A percentile compares a stretch with the other conserved stretches of the same genome.
Evolutionary conservation across 2,888 invertebrate genomes (phyloP).

Genomic region (Philopedon plagiatum): DNA sequence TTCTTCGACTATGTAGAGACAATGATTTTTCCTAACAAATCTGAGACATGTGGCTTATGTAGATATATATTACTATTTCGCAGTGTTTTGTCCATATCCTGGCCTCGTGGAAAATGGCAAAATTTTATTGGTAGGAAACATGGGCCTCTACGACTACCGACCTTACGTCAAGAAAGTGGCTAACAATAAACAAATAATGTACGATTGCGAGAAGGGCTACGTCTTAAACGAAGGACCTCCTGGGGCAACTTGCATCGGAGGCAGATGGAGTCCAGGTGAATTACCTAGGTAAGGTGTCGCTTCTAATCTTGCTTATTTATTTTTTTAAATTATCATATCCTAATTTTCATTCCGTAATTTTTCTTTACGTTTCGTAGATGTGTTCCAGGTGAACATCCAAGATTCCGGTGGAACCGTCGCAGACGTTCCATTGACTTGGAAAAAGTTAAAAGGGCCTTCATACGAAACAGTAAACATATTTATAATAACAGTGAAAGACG

Average conservation of each 20-base stretch:
- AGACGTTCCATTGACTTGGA: conserved; percentile 72
- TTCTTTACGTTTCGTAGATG: conserved; percentile 73
- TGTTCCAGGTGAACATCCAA: conserved; percentile 87
- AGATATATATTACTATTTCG: conserved; percentile 57
- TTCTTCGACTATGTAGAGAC: no score
- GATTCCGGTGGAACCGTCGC: conserved; percentile 85
- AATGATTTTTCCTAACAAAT: no score
- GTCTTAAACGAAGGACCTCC: conserved; percentile 89
- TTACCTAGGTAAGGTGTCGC: conserved; percentile 82
- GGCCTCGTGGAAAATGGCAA: conserved; percentile 92
- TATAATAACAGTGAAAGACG: conserved; percentile 56
- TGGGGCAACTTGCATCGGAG: conserved; percentile 95
- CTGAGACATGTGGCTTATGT: background rate
- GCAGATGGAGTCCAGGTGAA: conserved; percentile 92
- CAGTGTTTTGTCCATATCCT: conserved; percentile 93
- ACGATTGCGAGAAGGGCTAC: conserved; percentile 94
- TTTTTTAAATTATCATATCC: no score
- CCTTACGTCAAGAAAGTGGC: conserved; percentile 92
- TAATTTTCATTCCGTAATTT: no score
- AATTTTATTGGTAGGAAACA: conserved; percentile 92
- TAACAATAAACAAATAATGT: conserved; percentile 96
- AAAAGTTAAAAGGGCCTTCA: conserved; percentile 61
- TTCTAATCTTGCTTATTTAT: no score
- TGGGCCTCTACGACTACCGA: conserved; percentile 95
- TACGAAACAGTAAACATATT: conserved; percentile 60